Evolutionary conservation across 2,888 invertebrate species (phyloP), one percentile per base, ranked within the genome.

Genomic region (Drosophila greeni): DNA sequence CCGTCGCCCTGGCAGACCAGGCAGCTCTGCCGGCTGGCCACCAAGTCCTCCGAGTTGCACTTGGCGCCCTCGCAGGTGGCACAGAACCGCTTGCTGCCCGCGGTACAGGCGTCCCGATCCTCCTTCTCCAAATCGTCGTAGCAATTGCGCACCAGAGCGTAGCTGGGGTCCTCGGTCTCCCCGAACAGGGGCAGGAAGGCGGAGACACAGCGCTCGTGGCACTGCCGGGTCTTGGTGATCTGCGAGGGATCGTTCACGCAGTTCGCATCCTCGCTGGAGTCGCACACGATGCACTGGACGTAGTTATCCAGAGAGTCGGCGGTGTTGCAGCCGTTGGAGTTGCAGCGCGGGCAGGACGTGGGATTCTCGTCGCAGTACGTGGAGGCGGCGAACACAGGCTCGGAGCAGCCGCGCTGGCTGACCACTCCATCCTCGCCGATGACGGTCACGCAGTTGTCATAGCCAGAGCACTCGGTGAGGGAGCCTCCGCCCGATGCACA

Each of bases 261-360:
- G 4, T 73, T 54, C 0, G 70, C 36, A 47, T 82, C 66, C 12
- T 31, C 8, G n/a, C 76, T 75, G 2, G 82, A 76, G 31, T 87
- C 86, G 43, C 88, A 88, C 1, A 70, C 65, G 23, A 85, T 18
- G 18, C 88, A 88, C 3, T 86, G 78, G 0, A 87, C 72, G 48
- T 85, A 88, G 1, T 82, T 75, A 2, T 60, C 48, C 1, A 77
- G 45, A 3, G 65, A 72, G 7, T 61, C 57, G 20, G 88, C 87
- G 11, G 60, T 49, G 55, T 88, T 88, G 67, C 88, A 88, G 29
- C 79, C 82, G 37, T 87, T 88, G 7, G 88, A 88, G 36, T 86
- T 87, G 56, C 88, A 88, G 26, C 80, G 81, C 2, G 80, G 79
- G 55, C 88, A 88, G 4, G 69, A 76, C 0, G 69, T 66, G 0